Evolutionary conservation across 2,888 invertebrate genomes (phyloP).

Genomic region (Dolichopus griseipennis): DNA sequence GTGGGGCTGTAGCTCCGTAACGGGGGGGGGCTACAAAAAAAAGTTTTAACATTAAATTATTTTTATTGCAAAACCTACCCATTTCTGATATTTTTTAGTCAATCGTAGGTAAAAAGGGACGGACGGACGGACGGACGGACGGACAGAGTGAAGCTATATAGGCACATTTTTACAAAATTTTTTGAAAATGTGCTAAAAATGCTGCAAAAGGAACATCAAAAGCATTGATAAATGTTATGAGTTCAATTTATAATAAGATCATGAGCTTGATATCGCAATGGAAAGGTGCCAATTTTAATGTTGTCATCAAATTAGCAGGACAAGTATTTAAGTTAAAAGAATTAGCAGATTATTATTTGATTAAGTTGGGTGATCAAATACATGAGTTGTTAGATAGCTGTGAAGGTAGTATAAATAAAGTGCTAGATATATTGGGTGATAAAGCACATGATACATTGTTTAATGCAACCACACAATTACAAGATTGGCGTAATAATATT

Average conservation of each 20-base stretch:
- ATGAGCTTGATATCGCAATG: neutral
- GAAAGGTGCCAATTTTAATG: neutral
- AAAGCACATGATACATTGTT: slow-evolving; percentile 9
- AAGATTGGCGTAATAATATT: neutral
- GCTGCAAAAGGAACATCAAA: neutral
- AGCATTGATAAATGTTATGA: neutral
- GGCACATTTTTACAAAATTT: too few relatives aligned
- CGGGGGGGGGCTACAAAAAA: too few relatives aligned
- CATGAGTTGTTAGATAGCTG: neutral
- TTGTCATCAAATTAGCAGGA: neutral
- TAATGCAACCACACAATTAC: slow-evolving; percentile 11
- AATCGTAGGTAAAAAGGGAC: too few relatives aligned
- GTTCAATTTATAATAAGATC: neutral
- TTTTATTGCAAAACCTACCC: too few relatives aligned
- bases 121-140: too few relatives aligned
- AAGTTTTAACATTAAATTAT: too few relatives aligned
- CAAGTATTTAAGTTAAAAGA: neutral
- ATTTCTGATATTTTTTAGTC: too few relatives aligned
- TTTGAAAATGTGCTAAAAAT: too few relatives aligned
- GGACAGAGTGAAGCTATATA: too few relatives aligned
- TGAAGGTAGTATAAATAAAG: neutral
- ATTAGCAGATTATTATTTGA: neutral
- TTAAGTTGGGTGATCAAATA: neutral
- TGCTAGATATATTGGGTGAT: neutral
- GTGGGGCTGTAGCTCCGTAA: too few relatives aligned